These are phyloP conservation scores for Drosophila picticornis DNA, from an alignment of 2,888 invertebrate species.

Conservation along the genomic window DNA sequence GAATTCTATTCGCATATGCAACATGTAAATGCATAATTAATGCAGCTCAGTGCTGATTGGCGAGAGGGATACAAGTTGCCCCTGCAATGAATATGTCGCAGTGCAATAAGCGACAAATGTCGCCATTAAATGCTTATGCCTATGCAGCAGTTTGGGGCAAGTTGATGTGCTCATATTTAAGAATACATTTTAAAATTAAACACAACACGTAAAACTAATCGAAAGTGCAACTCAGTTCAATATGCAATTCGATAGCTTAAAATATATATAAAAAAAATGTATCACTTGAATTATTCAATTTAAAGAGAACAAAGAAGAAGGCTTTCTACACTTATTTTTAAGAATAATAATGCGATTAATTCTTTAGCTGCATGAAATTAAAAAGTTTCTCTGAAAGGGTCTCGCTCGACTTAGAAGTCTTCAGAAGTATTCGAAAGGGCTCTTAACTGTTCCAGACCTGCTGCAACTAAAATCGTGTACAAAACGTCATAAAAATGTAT, in stretches of 20 bases:
- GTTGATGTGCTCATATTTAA: background rate
- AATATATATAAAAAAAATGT: background rate
- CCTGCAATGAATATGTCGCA: constrained; percentile 45
- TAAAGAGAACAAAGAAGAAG: background rate
- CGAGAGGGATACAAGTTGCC: background rate
- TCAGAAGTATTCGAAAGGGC: background rate
- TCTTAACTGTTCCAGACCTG: background rate
- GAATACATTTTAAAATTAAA: background rate
- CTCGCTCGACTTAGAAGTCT: background rate
- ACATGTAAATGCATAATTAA: constrained; percentile 65
- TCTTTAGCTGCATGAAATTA: background rate
- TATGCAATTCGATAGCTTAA: background rate
- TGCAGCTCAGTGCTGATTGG: constrained; percentile 17
- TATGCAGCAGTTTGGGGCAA: background rate
- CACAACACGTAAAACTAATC: background rate
- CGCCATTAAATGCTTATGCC: constrained; percentile 49
- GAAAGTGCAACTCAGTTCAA: background rate
- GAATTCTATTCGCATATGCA: constrained; percentile 59
- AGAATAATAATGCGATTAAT: background rate
- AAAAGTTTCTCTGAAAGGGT: background rate
- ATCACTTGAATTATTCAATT: background rate
- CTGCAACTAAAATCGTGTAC: background rate
- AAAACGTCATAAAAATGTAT: constrained; percentile 10
- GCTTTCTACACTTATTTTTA: background rate
- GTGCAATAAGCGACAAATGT: constrained; percentile 55